Evolutionary conservation across 2,113 vertebrate species (phyloP), one percentile per base, ranked within the genome.

Genomic region (Misgurnus anguillicaudatus): DNA sequence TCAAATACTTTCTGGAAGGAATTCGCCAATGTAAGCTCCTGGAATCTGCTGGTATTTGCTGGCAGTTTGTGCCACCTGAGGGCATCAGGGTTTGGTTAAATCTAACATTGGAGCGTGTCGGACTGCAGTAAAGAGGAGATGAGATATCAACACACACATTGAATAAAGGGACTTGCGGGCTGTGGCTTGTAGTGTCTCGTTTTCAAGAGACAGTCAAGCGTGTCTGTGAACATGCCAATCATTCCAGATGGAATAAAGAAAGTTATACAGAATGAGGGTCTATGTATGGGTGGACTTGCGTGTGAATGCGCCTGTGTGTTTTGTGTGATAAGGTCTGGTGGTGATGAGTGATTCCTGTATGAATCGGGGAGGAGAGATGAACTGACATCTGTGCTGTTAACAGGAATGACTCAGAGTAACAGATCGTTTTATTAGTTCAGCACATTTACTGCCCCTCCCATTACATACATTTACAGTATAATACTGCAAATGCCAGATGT

Each of bases 31-130:
- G 7, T 57, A 17, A 57, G 16, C 53, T 71, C 21, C 24, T 47
- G 60, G 57, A 74, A 74, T 74, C 78, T 78, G 79, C 79, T 74
- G 79, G 67, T 73, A 76, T 76, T 65, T 38, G 39, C 64, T 77
- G 72, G 79, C 79, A 69, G 53, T 80, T 72, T 73, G 55, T 67
- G 57, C 67, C 75, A 74, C 36, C 75, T 24, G 16, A 68, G 47
- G 69, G 69, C 75, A 78, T 74, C 45, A 77, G 42, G 69, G 70
- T 64, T 78, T 84, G 24, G 79, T 70, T 60, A 80, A 80, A 75
- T 58, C 17, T 63, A 80, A 60, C 16, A 16, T 77, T 68, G 65
- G 21, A 73, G 53, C 48, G 9, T 80, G 78, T 73, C 78, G 71
- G 63, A 55, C 47, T 78, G 13, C 47, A 57, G 63, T 58, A 64